Base-by-base conservation (phyloP, 2,888 invertebrate species). In the Sminthurides aquaticus region DNA sequence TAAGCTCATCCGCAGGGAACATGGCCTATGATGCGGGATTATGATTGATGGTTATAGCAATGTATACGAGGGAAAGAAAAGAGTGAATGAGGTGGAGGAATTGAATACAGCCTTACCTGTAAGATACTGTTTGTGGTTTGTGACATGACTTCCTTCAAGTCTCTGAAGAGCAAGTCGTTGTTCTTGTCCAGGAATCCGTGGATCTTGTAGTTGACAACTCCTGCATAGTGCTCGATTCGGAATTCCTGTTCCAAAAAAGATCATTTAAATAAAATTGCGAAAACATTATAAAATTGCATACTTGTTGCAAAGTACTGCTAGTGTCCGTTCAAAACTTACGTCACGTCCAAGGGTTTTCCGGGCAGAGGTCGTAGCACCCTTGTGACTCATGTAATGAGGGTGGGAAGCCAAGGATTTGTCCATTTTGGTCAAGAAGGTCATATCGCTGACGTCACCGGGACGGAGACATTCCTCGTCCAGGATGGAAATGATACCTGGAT, bases 401-500 rank as follows among this genome's bases (percentile, higher is more conserved):
- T 95, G 93, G 5, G 82, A 81, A 60, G 85, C 85, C 63, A 94
- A 80, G 60, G 86, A 85, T 71, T 84, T 83, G 62, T 88, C 86
- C 76, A 94, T 81, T 78, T 94, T 94, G 72, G 86, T 85, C 62
- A 95, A 81, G 79, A 94, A 87, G 57, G 89, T 92, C 65, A 82
- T 77, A 78, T 95, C 94, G 0, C 85, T 87, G 1, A 91, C 86
- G 66, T 91, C 92, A 1, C 94, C 94, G 0, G 94, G 94, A 34
- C 92, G 83, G 22, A 95, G 81, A 78, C 94, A 95, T 78, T 95
- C 95, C 79, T 95, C 95, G 76, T 95, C 93, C 84, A 91, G 81
- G 75, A 90, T 83, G 0, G 91, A 84, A 75, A 91, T 90, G 57
- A 91, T 87, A 69, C 91, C 87, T 87, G 34, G 8, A 20, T 20